Percentiles rank a stretch among this genome's conserved stretches.
These are phyloP conservation scores for Serripes groenlandicus DNA, from an alignment of 2,888 invertebrate species.

Conservation along the genomic window DNA sequence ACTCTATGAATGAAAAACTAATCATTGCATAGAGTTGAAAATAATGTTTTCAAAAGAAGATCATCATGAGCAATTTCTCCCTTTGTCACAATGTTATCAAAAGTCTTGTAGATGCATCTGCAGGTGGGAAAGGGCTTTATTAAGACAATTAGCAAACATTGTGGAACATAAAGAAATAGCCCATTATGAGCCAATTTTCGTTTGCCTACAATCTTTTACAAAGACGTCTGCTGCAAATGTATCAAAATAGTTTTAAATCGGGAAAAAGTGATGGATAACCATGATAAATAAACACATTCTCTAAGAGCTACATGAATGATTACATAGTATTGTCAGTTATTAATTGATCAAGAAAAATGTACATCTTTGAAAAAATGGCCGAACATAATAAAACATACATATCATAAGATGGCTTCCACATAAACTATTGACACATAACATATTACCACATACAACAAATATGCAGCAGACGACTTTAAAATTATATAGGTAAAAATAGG, in stretches of 20 bases:
- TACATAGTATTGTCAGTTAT: conserved; percentile 20
- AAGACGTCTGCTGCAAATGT: not conserved
- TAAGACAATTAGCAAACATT: not conserved
- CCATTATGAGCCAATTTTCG: not conserved
- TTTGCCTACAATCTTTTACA: not conserved
- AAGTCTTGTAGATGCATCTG: too few relatives aligned
- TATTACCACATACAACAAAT: too few relatives aligned
- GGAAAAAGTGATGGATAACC: not conserved
- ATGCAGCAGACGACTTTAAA: too few relatives aligned
- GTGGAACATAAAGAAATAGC: conserved; percentile 7
- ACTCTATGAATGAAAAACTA: too few relatives aligned
- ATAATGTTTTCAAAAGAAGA: too few relatives aligned
- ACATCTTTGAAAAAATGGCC: not conserved
- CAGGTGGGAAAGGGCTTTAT: too few relatives aligned
- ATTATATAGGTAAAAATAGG: not conserved
- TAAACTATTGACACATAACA: not conserved
- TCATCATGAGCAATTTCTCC: too few relatives aligned
- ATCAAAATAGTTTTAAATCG: not conserved
- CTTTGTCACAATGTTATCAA: too few relatives aligned
- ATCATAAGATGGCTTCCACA: not conserved
- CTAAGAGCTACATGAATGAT: conserved; percentile 17
- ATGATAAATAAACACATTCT: not conserved
- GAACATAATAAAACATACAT: not conserved
- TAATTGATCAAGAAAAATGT: conserved; percentile 6
- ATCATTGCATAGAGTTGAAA: too few relatives aligned